Conservation (phyloP, 2,797 vertebrate species). For the Pristis pectinata region DNA sequence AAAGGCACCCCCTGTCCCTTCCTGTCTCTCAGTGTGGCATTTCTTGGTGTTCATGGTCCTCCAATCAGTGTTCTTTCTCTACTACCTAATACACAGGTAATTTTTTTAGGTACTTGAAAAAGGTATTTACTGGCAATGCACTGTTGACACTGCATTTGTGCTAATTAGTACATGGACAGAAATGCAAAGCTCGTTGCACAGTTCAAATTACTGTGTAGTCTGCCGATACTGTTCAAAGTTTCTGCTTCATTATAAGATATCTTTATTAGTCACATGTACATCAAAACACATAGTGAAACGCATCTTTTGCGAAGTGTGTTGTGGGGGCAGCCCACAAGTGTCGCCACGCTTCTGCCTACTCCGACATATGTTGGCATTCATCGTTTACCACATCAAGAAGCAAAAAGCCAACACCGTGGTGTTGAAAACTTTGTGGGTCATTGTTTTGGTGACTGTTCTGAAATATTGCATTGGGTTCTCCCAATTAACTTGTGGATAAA, state of each 20-base stretch:
- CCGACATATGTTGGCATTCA: no score
- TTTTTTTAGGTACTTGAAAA: background rate
- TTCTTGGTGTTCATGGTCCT: conserved; percentile 40
- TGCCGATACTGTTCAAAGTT: background rate
- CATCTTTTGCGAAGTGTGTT: no score
- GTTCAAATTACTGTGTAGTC: background rate
- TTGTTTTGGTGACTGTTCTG: background rate
- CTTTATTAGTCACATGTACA: no score
- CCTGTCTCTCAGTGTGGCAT: conserved; percentile 39
- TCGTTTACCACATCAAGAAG: no score
- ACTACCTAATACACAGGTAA: conserved; percentile 40
- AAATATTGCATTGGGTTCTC: background rate
- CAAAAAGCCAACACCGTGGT: no score
- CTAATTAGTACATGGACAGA: no score
- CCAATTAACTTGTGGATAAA: background rate
- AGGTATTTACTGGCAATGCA: background rate
- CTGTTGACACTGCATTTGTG: background rate
- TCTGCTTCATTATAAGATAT: no score
- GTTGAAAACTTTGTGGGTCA: background rate
- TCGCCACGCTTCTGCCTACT: no score
- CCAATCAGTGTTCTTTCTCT: conserved; percentile 38
- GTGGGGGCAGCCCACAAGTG: no score
- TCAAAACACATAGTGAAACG: no score
- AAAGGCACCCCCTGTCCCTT: background rate
- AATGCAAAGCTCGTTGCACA: background rate